Evolutionary conservation across 2,888 invertebrate species (phyloP).

Genomic region (Toxonevra muliebris): DNA sequence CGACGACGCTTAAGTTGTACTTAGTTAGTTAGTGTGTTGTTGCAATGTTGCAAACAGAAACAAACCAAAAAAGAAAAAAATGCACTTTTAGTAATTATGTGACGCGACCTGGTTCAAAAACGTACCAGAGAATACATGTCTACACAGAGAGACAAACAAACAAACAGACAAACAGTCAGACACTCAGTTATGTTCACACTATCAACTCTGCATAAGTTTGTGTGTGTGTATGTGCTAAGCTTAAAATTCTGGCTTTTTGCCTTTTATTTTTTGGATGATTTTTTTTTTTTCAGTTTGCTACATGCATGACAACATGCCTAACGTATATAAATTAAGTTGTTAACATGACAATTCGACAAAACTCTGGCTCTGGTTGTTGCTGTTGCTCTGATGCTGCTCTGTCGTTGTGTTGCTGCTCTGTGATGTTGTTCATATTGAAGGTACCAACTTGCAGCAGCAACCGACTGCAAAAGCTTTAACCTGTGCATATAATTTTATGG

Average conservation of each 20-base stretch:
- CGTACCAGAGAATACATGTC: slow-evolving; percentile 16
- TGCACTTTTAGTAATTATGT: slow-evolving; percentile 42
- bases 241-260: background rate
- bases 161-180: slow-evolving; percentile 26
- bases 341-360: slow-evolving; percentile 63
- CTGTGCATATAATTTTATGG: too few relatives aligned
- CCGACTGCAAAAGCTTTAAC: too few relatives aligned
- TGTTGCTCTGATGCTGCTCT: slow-evolving; percentile 29
- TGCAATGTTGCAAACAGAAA: too few relatives aligned
- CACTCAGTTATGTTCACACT: slow-evolving; percentile 1
- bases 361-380: slow-evolving; percentile 36
- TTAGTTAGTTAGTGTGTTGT: too few relatives aligned
- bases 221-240: background rate
- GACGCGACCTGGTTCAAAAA: slow-evolving; percentile 39
- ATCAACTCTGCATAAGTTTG: background rate
- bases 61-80: background rate
- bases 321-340: slow-evolving; percentile 62
- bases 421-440: slow-evolving; percentile 1
- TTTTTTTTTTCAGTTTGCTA: background rate
- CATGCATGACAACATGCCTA: slow-evolving; percentile 46
- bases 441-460: too few relatives aligned
- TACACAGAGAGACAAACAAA: slow-evolving; percentile 26
- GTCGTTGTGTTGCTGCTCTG: slow-evolving; percentile 19
- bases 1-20: too few relatives aligned
- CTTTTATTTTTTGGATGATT: background rate